A percentile compares a stretch with the other conserved stretches of the same genome.
Conservation (phyloP, 1,140 invertebrate genomes). For the Wiebesia pumilae region DNA sequence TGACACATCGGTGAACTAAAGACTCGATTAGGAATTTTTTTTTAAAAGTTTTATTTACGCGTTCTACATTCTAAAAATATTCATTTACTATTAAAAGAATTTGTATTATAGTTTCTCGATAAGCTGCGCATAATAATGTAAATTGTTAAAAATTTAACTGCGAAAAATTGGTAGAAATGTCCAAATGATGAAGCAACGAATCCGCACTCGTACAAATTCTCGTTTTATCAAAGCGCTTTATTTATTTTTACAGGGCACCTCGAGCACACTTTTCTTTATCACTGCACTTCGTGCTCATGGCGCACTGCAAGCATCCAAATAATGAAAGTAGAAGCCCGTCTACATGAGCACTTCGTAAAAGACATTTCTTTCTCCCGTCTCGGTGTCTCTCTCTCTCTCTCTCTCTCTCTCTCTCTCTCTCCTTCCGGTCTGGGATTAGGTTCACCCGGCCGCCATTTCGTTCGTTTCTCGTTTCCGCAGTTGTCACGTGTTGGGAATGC, state of each 20-base stretch:
- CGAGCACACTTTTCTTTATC: not conserved
- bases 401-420: not conserved
- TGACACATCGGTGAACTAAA: too few relatives aligned
- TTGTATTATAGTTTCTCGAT: too few relatives aligned
- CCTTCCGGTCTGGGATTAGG: conserved; percentile 25
- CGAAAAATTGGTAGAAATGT: too few relatives aligned
- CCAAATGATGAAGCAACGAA: too few relatives aligned
- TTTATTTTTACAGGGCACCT: not conserved
- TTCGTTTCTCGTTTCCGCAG: conserved; percentile 4
- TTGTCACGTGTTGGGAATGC: conserved; percentile 36
- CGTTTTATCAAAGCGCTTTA: not conserved
- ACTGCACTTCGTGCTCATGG: not conserved
- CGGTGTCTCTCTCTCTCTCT: not conserved
- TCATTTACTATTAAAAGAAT: too few relatives aligned
- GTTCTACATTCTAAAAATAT: too few relatives aligned
- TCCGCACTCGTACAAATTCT: not conserved
- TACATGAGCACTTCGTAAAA: not conserved
- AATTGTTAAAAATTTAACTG: too few relatives aligned
- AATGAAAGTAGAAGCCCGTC: conserved; percentile 1
- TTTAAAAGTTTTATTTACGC: too few relatives aligned
- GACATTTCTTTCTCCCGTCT: not conserved
- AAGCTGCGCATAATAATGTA: too few relatives aligned
- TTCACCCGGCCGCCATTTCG: not conserved
- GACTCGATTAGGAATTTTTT: too few relatives aligned
- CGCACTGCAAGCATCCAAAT: not conserved